Percentiles rank a stretch among this genome's conserved stretches.
Evolutionary conservation across 2,888 invertebrate genomes (phyloP).

Genomic region (Calameuta pallipes): DNA sequence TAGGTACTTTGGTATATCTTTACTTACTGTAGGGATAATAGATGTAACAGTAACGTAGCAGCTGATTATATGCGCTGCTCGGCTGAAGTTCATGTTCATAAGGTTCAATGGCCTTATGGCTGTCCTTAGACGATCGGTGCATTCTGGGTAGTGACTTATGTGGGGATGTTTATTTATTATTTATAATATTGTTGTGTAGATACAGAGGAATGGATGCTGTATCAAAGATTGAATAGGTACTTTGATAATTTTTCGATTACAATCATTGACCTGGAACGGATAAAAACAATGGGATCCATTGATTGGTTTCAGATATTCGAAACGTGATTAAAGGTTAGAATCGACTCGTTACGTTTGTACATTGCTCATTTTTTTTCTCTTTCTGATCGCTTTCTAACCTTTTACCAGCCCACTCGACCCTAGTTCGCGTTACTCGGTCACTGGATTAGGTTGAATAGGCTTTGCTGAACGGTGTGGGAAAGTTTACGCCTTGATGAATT

Average conservation of each 20-base stretch:
- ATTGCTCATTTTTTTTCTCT: not conserved
- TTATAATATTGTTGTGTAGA: not conserved
- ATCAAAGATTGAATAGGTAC: not conserved
- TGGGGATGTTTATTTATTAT: not conserved
- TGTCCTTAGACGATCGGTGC: not conserved
- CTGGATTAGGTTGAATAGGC: not conserved
- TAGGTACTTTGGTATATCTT: not conserved
- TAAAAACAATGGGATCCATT: not conserved
- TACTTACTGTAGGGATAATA: not conserved
- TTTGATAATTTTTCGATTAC: not conserved
- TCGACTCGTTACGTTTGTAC: not conserved
- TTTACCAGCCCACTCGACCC: not conserved
- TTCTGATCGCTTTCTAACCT: not conserved
- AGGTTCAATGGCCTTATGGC: constrained; percentile 41
- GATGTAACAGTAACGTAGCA: constrained; percentile 15
- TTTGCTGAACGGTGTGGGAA: not conserved
- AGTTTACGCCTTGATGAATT: not conserved
- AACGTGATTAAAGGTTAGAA: not conserved
- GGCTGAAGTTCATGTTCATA: constrained; percentile 41
- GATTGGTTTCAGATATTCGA: not conserved
- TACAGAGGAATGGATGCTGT: not conserved
- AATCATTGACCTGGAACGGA: not conserved
- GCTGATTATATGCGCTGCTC: constrained; percentile 38
- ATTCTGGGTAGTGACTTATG: not conserved
- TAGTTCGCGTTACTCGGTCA: not conserved